A percentile compares a stretch with the other conserved stretches of the same genome.
These are phyloP conservation scores for Mionectes macconnelli DNA, from an alignment of 2,113 vertebrate genomes.

Conservation along the genomic window DNA sequence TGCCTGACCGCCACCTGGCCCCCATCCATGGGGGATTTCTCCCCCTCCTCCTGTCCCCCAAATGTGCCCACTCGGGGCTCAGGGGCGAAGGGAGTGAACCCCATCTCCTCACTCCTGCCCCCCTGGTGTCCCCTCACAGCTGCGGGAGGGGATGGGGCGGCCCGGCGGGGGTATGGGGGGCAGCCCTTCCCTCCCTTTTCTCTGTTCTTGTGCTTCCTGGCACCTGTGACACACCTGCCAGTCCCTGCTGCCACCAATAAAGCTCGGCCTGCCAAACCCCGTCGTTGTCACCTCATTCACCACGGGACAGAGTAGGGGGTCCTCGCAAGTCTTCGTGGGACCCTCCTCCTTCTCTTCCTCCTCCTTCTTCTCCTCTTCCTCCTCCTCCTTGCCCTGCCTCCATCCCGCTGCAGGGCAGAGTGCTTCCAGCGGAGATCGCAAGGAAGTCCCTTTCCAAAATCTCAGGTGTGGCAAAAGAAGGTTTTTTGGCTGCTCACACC, in stretches of 20 bases:
- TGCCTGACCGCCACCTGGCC: fast-evolving
- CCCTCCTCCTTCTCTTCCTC: background rate
- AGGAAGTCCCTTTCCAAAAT: background rate
- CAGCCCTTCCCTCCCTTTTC: background rate
- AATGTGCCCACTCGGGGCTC: fast-evolving
- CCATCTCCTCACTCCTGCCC: fast-evolving
- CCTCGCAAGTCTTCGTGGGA: fast-evolving
- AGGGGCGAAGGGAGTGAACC: fast-evolving
- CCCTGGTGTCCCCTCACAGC: background rate
- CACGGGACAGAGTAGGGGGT: fast-evolving
- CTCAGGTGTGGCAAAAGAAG: background rate
- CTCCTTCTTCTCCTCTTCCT: background rate
- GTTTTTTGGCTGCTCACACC: background rate
- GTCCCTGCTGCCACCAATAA: background rate
- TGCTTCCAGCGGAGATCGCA: background rate
- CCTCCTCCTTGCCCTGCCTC: background rate
- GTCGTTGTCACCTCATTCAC: background rate
- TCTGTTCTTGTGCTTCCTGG: background rate
- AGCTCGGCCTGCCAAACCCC: background rate
- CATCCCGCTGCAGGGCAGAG: fast-evolving
- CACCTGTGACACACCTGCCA: background rate
- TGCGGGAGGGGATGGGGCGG: background rate
- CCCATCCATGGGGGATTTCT: background rate
- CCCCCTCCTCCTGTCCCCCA: too few species aligned
- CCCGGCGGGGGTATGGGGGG: fast-evolving